These are phyloP conservation scores for Drosophila trichaetosa DNA, from an alignment of 2,888 invertebrate genomes.

Conservation along the genomic window DNA sequence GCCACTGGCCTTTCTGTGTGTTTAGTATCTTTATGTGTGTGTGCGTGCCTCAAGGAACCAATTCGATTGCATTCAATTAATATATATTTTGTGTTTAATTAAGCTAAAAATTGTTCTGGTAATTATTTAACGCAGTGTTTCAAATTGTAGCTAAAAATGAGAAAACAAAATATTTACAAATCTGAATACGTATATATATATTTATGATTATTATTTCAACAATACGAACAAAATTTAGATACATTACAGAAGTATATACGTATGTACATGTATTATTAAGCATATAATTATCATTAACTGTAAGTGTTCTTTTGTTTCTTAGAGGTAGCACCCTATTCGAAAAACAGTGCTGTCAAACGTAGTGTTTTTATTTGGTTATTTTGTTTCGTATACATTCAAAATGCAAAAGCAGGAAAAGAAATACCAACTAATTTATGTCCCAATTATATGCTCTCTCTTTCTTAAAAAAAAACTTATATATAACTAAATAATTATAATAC, in stretches of 20 bases:
- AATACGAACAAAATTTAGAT: constrained; percentile 19
- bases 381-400: constrained; percentile 9
- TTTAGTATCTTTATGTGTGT: constrained; percentile 9
- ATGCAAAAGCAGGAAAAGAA: constrained; percentile 15
- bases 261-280: constrained; percentile 21
- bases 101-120: constrained; percentile 19
- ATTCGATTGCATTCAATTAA: constrained; percentile 32
- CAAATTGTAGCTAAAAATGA: constrained; percentile 15
- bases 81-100: constrained; percentile 38
- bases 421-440: constrained; percentile 45
- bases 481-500: constrained; percentile 2
- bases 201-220: constrained; percentile 35
- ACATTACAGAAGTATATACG: constrained; percentile 19
- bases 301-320: constrained; percentile 49
- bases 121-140: constrained; percentile 4
- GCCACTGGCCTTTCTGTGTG: not conserved
- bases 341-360: constrained; percentile 48
- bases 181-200: not conserved
- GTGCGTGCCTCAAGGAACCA: constrained; percentile 7
- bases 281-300: constrained; percentile 28
- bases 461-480: constrained; percentile 8
- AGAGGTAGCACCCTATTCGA: constrained; percentile 37
- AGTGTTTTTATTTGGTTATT: constrained; percentile 20
- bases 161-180: not conserved
- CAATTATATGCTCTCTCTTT: constrained; percentile 55